These are phyloP conservation scores for Nerophis lumbriciformis DNA, from an alignment of 2,113 vertebrate species.

Conservation along the genomic window DNA sequence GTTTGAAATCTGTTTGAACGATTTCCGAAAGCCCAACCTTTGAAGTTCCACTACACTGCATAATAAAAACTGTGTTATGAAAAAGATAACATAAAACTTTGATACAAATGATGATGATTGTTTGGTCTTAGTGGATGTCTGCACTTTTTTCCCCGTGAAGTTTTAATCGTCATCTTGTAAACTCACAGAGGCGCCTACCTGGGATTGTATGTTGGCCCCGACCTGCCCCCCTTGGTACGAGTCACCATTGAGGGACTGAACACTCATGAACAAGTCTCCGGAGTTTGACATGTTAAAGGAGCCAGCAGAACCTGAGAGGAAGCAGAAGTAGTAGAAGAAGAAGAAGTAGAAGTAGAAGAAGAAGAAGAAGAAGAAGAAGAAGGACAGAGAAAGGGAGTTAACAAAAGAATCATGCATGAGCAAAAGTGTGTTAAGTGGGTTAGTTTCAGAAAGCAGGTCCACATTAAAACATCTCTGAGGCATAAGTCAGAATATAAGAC, in stretches of 20 bases:
- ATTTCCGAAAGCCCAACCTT: too few relatives aligned
- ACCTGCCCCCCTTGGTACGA: slow-evolving; percentile 99
- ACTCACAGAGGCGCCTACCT: slow-evolving; percentile 84
- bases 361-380: slow-evolving; percentile 26
- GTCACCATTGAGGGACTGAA: slow-evolving; percentile 99
- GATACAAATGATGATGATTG: not conserved
- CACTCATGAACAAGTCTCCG: slow-evolving; percentile 99
- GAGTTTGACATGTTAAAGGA: slow-evolving; percentile 99
- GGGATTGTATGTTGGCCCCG: slow-evolving; percentile 99
- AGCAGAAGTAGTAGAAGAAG: slow-evolving; percentile 52
- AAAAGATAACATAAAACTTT: not conserved
- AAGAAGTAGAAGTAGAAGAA: slow-evolving; percentile 52
- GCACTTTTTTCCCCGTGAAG: not conserved
- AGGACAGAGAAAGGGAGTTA: slow-evolving; percentile 36
- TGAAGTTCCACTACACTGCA: not conserved
- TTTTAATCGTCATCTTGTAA: slow-evolving; percentile 15
- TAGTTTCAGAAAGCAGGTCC: slow-evolving; percentile 40
- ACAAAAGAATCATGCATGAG: slow-evolving; percentile 64
- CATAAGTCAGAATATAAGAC: slow-evolving; percentile 35
- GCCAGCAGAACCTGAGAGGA: slow-evolving; percentile 95
- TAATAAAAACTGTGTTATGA: too few relatives aligned
- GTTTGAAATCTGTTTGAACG: too few relatives aligned
- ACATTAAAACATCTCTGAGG: slow-evolving; percentile 21
- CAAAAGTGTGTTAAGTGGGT: slow-evolving; percentile 55
- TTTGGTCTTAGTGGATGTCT: not conserved